A percentile compares a stretch with the other conserved stretches of the same genome.
Conservation (phyloP, 23 tunicate species). For the Diplosoma virens region DNA sequence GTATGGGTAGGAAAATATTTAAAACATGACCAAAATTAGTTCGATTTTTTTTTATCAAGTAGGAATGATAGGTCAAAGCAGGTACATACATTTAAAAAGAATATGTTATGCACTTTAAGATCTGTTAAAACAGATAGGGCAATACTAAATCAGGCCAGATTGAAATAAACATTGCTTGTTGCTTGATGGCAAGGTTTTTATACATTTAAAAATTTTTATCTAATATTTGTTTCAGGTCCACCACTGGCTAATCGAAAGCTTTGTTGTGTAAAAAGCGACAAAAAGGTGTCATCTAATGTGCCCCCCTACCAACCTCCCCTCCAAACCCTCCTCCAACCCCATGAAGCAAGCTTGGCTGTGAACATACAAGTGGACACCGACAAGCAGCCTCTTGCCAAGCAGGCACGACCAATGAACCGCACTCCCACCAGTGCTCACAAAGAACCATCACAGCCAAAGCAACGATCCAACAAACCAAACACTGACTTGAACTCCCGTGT, state of each 20-base stretch:
- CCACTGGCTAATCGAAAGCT: neutral
- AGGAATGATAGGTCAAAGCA: too few species aligned
- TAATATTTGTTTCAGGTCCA: neutral
- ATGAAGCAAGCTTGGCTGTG: conserved; percentile 29
- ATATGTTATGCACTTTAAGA: too few species aligned
- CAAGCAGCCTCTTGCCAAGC: neutral
- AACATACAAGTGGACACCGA: conserved; percentile 24
- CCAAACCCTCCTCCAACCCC: neutral
- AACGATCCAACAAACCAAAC: too few species aligned
- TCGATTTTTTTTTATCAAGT: too few species aligned
- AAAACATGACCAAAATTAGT: too few species aligned
- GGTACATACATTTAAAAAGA: too few species aligned
- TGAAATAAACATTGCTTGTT: too few species aligned
- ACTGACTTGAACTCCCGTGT: too few species aligned
- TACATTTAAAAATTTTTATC: neutral
- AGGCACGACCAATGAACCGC: conserved; percentile 20
- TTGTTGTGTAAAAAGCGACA: neutral
- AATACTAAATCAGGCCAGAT: too few species aligned
- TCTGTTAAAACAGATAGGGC: too few species aligned
- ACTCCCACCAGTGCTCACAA: conserved; percentile 30
- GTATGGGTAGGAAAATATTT: too few species aligned
- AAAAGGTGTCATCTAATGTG: neutral
- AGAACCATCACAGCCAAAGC: neutral
- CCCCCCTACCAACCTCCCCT: neutral
- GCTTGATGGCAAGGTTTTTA: too few species aligned